Percentiles rank a stretch among this genome's conserved stretches.
Evolutionary conservation across 2,888 invertebrate genomes (phyloP).

Genomic region (Monoplex corrugatus): DNA sequence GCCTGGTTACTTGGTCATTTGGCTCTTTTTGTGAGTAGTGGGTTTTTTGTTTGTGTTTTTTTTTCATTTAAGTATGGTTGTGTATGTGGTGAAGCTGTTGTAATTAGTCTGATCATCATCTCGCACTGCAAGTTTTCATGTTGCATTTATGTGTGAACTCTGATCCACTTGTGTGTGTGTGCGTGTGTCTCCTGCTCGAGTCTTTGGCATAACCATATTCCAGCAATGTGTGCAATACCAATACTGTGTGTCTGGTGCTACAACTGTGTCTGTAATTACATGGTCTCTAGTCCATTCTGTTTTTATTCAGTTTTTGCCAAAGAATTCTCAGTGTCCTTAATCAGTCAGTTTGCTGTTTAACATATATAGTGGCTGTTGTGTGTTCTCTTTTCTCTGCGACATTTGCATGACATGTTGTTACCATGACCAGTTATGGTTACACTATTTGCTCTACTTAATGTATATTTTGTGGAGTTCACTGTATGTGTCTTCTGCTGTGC

Average conservation of each 20-base stretch:
- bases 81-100: too few species aligned
- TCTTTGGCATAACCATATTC: background rate
- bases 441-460: background rate
- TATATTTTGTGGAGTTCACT: too few species aligned
- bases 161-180: background rate
- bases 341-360: background rate
- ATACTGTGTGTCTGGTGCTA: slow-evolving; percentile 24
- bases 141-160: too few species aligned
- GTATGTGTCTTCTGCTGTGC: too few species aligned
- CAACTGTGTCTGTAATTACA: background rate
- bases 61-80: too few species aligned
- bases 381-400: background rate
- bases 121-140: too few species aligned
- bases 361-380: background rate
- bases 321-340: background rate
- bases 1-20: too few species aligned
- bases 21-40: too few species aligned
- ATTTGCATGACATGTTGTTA: background rate
- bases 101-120: too few species aligned
- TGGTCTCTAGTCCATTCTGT: slow-evolving; percentile 8
- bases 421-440: slow-evolving; percentile 6
- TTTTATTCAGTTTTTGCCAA: background rate
- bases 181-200: background rate
- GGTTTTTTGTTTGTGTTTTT: too few species aligned
- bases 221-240: slow-evolving; percentile 29